Evolutionary conservation across 2,888 invertebrate genomes (phyloP), one percentile per base, ranked within the genome.

Genomic region (Aphodius granarius): DNA sequence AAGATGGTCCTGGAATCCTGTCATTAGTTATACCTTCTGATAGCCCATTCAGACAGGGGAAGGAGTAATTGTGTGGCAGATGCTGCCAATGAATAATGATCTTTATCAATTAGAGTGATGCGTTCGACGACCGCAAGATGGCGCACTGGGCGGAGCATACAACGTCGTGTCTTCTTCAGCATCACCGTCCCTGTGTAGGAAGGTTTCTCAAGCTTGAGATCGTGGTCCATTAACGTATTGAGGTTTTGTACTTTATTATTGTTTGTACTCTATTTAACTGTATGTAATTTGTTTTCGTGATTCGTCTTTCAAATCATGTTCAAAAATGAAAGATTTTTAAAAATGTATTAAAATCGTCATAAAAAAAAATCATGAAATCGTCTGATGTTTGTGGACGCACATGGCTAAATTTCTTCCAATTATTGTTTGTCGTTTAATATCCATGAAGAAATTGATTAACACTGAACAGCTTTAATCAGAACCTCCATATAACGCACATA

Each of bases 91-190:
- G 85, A 85, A 82, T 85, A 83, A 85, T 84, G 85, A 84, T 84
- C 83, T 83, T 84, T 85, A 85, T 85, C 85, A 85, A 84, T 84
- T 84, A 83, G 83, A 84, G 83, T 84, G 83, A 84, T 84, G 84
- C 79, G 81, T 82, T 80, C 78, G 78, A 79, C 81, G 81, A 78
- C 79, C 81, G 82, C 83, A 85, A 85, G 83, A 85, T 84, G 84
- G 84, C 85, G 84, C 74, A 70, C 66, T 74, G 79, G 82, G 83
- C 81, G 83, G 81, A 79, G 82, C 75, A 19, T 68, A 16, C 17
- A 65, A 65, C 20, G 19, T 68, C 16, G 20, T 65, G 65, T 19
- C 19, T 65, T 65, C 65, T 65, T 65, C 16, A 0, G 1, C 43
- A 9, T 43, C 43, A 9, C 43, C 3, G n/a, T n/a, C n/a, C n/a